Percentiles rank a stretch among this genome's conserved stretches.
Evolutionary conservation across 1,140 invertebrate species (phyloP).

Genomic region (Sminthurides bifidus): DNA sequence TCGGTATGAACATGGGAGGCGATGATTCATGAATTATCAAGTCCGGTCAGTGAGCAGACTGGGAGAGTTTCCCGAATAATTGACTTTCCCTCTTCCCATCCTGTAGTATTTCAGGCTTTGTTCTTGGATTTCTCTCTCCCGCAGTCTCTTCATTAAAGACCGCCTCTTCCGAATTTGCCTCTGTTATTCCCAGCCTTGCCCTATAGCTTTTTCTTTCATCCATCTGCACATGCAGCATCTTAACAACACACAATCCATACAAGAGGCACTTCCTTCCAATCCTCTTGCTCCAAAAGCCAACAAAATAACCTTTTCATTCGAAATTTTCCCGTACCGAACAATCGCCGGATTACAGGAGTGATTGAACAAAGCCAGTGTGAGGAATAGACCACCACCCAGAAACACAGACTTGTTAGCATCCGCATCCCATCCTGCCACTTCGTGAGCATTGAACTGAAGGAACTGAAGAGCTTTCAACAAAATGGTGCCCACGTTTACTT

Average conservation of each 20-base stretch:
- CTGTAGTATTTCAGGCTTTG: too few relatives aligned
- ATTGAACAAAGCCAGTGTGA: constrained; percentile 73
- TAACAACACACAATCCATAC: background rate
- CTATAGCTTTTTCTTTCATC: background rate
- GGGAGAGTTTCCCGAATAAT: too few relatives aligned
- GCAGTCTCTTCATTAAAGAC: background rate
- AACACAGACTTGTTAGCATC: constrained; percentile 18
- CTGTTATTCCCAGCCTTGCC: background rate
- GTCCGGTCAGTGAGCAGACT: too few relatives aligned
- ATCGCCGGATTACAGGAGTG: constrained; percentile 84
- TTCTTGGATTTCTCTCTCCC: too few relatives aligned
- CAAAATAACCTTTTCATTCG: background rate
- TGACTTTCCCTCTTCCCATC: too few relatives aligned
- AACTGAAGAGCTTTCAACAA: constrained; percentile 69
- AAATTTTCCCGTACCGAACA: constrained; percentile 48
- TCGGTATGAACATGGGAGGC: too few relatives aligned
- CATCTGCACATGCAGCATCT: background rate
- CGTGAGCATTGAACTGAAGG: constrained; percentile 84
- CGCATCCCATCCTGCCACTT: constrained; percentile 56
- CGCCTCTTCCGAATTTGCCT: background rate
- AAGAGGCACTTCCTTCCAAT: background rate
- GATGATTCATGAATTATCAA: too few relatives aligned
- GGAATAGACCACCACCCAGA: constrained; percentile 72
- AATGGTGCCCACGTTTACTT: constrained; percentile 48
- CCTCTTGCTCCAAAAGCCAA: background rate